Evolutionary conservation across 2,888 invertebrate genomes (phyloP), one percentile per base, ranked within the genome.

Genomic region (Sarcophaga subvicina): DNA sequence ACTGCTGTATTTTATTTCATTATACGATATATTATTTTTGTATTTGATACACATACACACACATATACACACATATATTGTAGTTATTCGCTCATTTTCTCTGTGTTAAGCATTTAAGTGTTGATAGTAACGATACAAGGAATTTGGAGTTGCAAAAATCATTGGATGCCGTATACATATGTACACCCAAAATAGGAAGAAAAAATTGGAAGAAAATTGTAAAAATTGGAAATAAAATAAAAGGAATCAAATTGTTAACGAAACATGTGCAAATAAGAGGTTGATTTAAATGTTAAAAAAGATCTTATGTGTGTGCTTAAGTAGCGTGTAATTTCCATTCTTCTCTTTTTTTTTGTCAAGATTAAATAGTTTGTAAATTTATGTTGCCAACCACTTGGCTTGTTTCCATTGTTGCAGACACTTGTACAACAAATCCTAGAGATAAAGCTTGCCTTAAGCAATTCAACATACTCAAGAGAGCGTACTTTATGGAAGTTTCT

Each of bases 181-280:
- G 8, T 37, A 37, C 10, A 10, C 37, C 37, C 37, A n/a, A 63
- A 71, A 82, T 12, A 22, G 10, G 20, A 22, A 6, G 54, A 54
- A 75, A 69, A 64, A 37, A 64, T 10, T 70, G 70, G 62, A 63
- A 66, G 25, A 62, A 25, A 11, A 63, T 22, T 27, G 14, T 25
- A 0, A 17, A 45, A 10, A 20, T 45, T 2, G 37, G 47, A 17
- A 20, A 27, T 25, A 20, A 45, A 45, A 59, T n/a, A 63, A 76
- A 62, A 67, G 37, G 12, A 22, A 77, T 72, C 60, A 78, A 78
- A 25, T 78, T 77, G 77, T 78, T 78, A 72, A 67, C 66, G 47
- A 47, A 12, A 60, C 59, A 64, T 71, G 20, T 27, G 71, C 11
- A 82, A 71, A 71, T 77, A 71, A 66, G 49, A 71, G 70, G 60